phyloP scores from a whole-genome alignment of 1,140 invertebrate species.

The Pachyrhynchus sulphureomaculatus region DNA sequence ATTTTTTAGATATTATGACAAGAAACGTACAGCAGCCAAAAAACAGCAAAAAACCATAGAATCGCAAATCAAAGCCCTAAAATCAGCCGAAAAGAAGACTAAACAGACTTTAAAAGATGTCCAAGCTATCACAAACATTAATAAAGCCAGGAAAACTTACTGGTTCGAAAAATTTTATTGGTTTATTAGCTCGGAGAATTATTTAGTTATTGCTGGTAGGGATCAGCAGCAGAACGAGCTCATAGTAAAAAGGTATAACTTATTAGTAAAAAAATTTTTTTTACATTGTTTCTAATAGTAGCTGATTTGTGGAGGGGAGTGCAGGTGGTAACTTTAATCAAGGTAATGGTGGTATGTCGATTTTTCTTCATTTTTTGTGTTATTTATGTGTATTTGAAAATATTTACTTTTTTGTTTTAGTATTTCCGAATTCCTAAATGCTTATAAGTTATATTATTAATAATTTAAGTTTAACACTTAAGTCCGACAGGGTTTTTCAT shows the following conservation, averaged over 20 bases:
- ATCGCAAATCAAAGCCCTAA: conserved; percentile 90
- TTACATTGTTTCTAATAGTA: too few species aligned
- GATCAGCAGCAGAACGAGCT: conserved; percentile 99
- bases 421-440: too few species aligned
- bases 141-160: conserved; percentile 87
- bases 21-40: conserved; percentile 85
- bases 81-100: conserved; percentile 94
- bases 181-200: conserved; percentile 99
- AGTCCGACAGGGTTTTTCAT: too few species aligned
- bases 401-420: too few species aligned
- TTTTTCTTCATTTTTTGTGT: too few species aligned
- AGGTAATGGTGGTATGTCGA: too few species aligned
- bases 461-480: too few species aligned
- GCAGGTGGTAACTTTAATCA: too few species aligned
- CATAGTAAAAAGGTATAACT: conserved; percentile 78
- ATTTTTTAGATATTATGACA: conserved; percentile 78
- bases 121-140: conserved; percentile 88
- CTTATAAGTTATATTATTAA: too few species aligned
- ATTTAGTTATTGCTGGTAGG: conserved; percentile 91
- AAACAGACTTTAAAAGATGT: conserved; percentile 93
- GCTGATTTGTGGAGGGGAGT: too few species aligned
- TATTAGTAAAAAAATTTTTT: background rate
- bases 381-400: too few species aligned
- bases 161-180: conserved; percentile 99
- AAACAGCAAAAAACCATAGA: conserved; percentile 97